phyloP scores from a whole-genome alignment of 2,888 invertebrate species.

The Rhagonycha fulva region DNA sequence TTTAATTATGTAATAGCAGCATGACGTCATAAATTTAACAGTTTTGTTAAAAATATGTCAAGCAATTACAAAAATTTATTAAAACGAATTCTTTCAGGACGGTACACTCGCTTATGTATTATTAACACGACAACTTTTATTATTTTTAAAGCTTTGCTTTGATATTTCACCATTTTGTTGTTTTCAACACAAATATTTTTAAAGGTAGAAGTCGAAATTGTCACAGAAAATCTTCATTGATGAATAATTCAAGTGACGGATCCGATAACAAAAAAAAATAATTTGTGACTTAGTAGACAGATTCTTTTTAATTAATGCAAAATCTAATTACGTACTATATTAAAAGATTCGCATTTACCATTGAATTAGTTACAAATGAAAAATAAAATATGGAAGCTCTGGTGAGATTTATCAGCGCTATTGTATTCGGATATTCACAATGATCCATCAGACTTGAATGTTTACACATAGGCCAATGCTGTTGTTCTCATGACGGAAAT shows the following conservation, averaged over 20 bases:
- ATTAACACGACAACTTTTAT: background rate
- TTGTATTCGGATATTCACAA: slow-evolving; percentile 1
- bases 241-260: too few relatives aligned
- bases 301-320: background rate
- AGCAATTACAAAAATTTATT: background rate
- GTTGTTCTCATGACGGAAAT: slow-evolving; percentile 6
- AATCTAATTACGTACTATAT: background rate
- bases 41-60: background rate
- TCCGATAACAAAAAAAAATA: too few relatives aligned
- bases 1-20: background rate
- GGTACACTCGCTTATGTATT: background rate
- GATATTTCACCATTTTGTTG: background rate
- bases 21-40: background rate
- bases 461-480: background rate
- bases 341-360: background rate
- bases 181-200: background rate
- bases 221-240: background rate
- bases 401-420: background rate
- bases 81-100: background rate
- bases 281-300: too few relatives aligned
- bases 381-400: background rate
- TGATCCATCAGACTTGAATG: slow-evolving; percentile 13
- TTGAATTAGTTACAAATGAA: background rate
- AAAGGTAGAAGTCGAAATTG: background rate
- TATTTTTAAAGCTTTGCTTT: background rate